phyloP scores from a whole-genome alignment of 2,113 vertebrate genomes.

The Callipepla squamata region DNA sequence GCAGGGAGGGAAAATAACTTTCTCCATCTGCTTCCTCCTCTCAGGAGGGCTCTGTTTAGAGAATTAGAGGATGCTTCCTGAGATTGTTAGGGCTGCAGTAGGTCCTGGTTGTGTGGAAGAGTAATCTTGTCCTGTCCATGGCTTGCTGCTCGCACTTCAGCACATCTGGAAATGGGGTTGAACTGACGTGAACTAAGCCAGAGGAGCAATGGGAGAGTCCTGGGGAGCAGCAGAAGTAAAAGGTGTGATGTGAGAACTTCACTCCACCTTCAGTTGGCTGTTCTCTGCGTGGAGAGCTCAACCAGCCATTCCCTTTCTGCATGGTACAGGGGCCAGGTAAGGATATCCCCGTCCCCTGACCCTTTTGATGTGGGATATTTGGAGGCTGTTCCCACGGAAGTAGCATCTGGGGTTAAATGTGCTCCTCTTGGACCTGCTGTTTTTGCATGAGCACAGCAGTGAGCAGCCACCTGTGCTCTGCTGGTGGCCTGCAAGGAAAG shows the following conservation, averaged over 20 bases:
- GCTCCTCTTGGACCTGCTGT: not conserved
- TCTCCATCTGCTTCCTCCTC: slow-evolving; percentile 70
- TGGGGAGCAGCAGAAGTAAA: not conserved
- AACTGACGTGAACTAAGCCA: fast-evolving
- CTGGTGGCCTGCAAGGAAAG: not conserved
- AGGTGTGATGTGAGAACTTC: not conserved
- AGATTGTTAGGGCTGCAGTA: slow-evolving; percentile 43
- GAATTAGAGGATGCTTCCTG: slow-evolving; percentile 60
- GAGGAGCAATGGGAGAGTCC: not conserved
- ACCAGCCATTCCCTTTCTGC: not conserved
- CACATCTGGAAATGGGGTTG: not conserved
- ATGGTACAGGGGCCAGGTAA: fast-evolving
- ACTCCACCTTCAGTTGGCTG: not conserved
- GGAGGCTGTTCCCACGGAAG: not conserved
- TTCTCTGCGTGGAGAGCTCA: not conserved
- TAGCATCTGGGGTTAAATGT: not conserved
- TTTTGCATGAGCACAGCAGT: not conserved
- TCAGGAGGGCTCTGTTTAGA: slow-evolving; percentile 13
- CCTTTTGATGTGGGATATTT: not conserved
- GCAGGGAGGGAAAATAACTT: slow-evolving; percentile 57
- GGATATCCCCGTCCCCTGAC: not conserved
- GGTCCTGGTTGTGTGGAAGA: not conserved
- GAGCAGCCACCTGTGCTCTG: slow-evolving; percentile 13
- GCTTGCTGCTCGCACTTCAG: fast-evolving
- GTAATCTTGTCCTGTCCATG: not conserved